phyloP scores from a whole-genome alignment of 2,113 vertebrate species.

The Prunella fulvescens region DNA sequence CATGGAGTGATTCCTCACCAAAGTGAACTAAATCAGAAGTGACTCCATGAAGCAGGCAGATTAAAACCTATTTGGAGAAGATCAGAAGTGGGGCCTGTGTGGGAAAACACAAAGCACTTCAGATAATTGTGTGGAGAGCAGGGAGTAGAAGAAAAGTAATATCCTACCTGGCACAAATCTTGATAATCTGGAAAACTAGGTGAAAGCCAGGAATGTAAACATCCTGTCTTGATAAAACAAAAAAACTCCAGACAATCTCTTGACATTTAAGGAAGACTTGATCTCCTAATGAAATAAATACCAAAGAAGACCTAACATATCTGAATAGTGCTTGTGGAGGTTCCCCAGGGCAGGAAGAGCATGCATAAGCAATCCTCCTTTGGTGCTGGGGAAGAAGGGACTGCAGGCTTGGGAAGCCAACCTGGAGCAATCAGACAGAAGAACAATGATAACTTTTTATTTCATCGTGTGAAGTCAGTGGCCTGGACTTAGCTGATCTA shows the following conservation, averaged over 20 bases:
- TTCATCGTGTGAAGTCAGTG: background rate
- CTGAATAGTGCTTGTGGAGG: background rate
- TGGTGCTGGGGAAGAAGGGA: background rate
- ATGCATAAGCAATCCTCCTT: background rate
- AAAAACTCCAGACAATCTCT: background rate
- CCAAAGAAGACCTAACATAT: background rate
- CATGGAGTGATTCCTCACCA: background rate
- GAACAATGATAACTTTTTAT: background rate
- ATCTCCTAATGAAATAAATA: background rate
- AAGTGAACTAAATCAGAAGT: conserved; percentile 14
- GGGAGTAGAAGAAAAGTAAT: background rate
- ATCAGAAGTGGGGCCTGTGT: background rate
- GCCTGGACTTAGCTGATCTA: background rate
- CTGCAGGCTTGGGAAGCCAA: background rate
- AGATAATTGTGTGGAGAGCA: conserved; percentile 12
- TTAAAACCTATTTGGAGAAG: background rate
- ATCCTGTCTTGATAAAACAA: background rate
- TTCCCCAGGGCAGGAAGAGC: background rate
- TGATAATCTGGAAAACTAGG: background rate
- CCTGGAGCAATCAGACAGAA: background rate
- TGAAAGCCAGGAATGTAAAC: background rate
- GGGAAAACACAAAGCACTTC: conserved; percentile 33
- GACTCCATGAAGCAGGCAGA: background rate
- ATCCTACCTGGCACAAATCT: conserved; percentile 1
- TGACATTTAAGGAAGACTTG: background rate